Base-by-base conservation (phyloP, 53 echinoderm and acorn worm species). In the Holothuria scabra region DNA sequence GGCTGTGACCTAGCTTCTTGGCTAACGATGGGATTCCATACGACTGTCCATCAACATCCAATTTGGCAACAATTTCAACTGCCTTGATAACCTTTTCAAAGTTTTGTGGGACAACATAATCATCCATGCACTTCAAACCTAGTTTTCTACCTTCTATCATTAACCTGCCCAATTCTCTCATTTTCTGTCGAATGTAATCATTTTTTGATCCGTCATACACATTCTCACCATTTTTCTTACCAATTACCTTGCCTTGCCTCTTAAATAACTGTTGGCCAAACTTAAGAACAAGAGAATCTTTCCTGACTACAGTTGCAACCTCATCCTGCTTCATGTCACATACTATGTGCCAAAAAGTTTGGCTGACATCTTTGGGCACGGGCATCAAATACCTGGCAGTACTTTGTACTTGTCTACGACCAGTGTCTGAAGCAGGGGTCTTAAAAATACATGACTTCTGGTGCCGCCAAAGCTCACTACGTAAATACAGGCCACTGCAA, bases 281-380 rank as follows among this genome's bases (percentile, higher is more conserved):
- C 37, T 61, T 62, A 8, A 80, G 81, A 80, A 80, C 59, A 12
- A 80, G 81, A 9, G 60, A 24, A 41, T 61, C 81, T n/a, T 20
- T 37, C 24, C 33, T 60, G 12, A 81, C 63, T n/a, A n/a, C 28
- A 23, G 21, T n/a, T 5, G 41, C 28, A 61, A 81, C 41, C 22
- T 62, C 81, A 63, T 81, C 81, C 46, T 37, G 81, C 12, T 24
- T 81, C 81, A 81, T 81, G 63, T 81, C 81, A 81, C 34, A 35
- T 28, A 80, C 33, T 19, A 80, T 25, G 19, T 80, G 34, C 60
- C 33, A 60, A 60, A 80, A 80, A 28, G 59, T 62, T 55, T 56
- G 26, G 28, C 56, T 76, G 26, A 76, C 56, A 55, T 57, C 28
- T n/a, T 55, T 57, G 26, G 76, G 76, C 28, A 76, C 57, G 10